These are phyloP conservation scores for Dendrophyllia cribrosa DNA, from an alignment of 64 coral and sea anemone genomes.

Conservation along the genomic window DNA sequence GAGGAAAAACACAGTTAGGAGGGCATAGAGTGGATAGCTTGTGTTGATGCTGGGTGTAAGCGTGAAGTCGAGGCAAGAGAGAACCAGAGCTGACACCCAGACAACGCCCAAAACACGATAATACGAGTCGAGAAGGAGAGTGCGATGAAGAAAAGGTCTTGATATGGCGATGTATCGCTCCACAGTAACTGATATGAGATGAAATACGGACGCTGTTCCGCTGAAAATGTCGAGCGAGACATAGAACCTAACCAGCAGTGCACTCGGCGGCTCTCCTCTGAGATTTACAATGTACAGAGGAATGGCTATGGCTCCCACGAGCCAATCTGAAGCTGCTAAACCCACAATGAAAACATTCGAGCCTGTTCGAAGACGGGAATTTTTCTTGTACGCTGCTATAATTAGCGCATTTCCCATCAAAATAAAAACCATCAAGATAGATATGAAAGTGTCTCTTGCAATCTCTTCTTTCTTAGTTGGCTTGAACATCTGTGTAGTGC, in stretches of 20 bases:
- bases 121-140: conserved; percentile 48
- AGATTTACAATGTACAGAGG: conserved; percentile 64
- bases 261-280: neutral
- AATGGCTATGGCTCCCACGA: conserved; percentile 67
- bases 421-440: conserved; percentile 52
- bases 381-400: conserved; percentile 75
- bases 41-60: neutral
- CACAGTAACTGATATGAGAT: conserved; percentile 76
- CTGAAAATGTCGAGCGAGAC: conserved; percentile 85
- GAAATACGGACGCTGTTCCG: conserved; percentile 77
- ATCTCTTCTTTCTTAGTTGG: neutral
- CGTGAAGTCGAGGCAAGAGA: neutral
- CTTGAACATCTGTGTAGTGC: neutral
- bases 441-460: neutral
- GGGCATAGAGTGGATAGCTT: neutral
- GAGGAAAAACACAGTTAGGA: conserved; percentile 1
- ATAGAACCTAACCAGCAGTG: neutral
- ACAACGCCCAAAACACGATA: neutral
- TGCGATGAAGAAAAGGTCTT: conserved; percentile 68
- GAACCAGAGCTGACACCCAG: neutral
- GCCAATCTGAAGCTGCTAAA: conserved; percentile 71
- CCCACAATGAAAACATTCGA: conserved; percentile 76
- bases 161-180: conserved; percentile 79
- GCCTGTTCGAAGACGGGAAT: conserved; percentile 64
- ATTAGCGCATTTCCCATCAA: conserved; percentile 72